Evolutionary conservation across 92 coral and sea anemone species (phyloP).

Genomic region (Porites divaricata): DNA sequence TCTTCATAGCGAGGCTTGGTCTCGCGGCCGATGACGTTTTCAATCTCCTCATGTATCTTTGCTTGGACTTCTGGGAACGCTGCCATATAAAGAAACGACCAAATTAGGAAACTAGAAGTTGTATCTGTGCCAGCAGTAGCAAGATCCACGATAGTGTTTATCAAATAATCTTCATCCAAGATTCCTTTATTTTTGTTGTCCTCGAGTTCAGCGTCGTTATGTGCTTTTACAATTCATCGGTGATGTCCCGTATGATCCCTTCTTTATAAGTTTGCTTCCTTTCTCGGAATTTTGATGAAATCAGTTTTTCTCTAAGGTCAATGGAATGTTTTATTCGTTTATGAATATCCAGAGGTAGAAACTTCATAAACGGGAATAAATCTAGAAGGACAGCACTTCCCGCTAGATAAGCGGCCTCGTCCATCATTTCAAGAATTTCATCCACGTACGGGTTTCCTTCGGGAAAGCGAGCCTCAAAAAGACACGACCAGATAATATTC

Average conservation of each 20-base stretch:
- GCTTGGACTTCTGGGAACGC: constrained; percentile 68
- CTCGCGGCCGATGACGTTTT: constrained; percentile 63
- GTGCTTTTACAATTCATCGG: constrained; percentile 72
- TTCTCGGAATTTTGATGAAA: constrained; percentile 46
- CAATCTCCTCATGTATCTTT: constrained; percentile 60
- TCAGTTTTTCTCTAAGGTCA: constrained; percentile 51
- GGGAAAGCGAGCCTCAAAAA: constrained; percentile 62
- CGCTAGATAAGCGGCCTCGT: constrained; percentile 49
- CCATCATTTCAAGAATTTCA: constrained; percentile 56
- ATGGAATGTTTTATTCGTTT: constrained; percentile 48
- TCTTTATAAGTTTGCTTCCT: constrained; percentile 52
- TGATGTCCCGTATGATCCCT: constrained; percentile 56
- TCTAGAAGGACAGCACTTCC: constrained; percentile 57
- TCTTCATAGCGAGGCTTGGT: constrained; percentile 52
- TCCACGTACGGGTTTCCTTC: constrained; percentile 64
- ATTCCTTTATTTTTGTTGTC: constrained; percentile 28
- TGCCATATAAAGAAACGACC: constrained; percentile 68
- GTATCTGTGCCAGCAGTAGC: constrained; percentile 68
- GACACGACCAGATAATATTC: constrained; percentile 69
- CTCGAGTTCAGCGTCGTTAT: constrained; percentile 45
- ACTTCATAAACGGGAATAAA: constrained; percentile 66
- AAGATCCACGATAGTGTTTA: constrained; percentile 54
- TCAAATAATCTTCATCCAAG: constrained; percentile 49
- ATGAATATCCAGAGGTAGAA: constrained; percentile 58
- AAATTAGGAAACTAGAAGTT: constrained; percentile 55